A percentile compares a stretch with the other conserved stretches of the same genome.
These are phyloP conservation scores for Ictidomys tridecemlineatus DNA, from an alignment of 2,113 vertebrate species.

Conservation along the genomic window DNA sequence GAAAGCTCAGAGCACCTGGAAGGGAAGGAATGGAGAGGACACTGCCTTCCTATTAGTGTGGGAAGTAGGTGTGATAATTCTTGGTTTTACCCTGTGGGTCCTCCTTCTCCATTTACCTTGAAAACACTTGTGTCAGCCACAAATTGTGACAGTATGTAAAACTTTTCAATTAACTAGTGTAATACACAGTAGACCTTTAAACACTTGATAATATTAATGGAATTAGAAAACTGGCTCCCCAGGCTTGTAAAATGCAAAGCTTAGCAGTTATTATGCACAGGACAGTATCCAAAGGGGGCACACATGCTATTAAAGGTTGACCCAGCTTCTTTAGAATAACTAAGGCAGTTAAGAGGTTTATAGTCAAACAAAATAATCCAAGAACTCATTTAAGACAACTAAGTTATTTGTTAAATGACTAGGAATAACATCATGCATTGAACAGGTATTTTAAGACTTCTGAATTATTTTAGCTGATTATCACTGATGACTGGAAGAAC, in stretches of 20 bases:
- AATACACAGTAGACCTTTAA: neutral
- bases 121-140: neutral
- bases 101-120: neutral
- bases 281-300: neutral
- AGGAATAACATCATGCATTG: neutral
- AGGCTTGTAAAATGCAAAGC: neutral
- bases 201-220: neutral
- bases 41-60: accelerated
- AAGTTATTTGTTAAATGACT: neutral
- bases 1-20: neutral
- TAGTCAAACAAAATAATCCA: neutral
- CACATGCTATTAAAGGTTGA: neutral
- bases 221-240: neutral
- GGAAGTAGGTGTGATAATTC: neutral
- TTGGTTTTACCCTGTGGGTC: neutral
- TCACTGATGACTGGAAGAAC: neutral
- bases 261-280: neutral
- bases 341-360: neutral
- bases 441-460: neutral
- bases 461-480: neutral
- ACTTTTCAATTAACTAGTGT: neutral
- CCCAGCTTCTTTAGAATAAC: neutral
- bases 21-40: neutral
- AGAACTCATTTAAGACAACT: neutral
- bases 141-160: neutral